Percentiles rank a stretch among this genome's conserved stretches.
These are phyloP conservation scores for Callyntrura sp. DNA, from an alignment of 2,888 invertebrate genomes.

Conservation along the genomic window DNA sequence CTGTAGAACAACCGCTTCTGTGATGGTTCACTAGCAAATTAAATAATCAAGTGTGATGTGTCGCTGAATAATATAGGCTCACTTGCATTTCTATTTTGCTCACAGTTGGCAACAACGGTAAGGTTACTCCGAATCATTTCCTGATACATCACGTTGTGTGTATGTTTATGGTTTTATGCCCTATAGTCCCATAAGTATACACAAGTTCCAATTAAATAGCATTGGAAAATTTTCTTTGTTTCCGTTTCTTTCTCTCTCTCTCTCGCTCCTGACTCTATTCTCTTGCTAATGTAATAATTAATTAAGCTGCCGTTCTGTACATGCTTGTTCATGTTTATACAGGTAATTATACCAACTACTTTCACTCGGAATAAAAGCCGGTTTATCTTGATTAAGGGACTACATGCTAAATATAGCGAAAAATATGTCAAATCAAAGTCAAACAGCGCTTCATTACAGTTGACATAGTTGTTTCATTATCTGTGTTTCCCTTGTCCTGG, in stretches of 20 bases:
- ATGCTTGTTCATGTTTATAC: too few relatives aligned
- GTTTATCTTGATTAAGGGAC: not conserved
- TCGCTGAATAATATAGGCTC: not conserved
- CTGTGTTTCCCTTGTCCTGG: not conserved
- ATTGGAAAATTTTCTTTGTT: conserved; percentile 17
- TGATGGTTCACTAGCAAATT: not conserved
- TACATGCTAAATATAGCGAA: conserved; percentile 9
- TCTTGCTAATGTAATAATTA: conserved; percentile 20
- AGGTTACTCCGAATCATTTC: too few relatives aligned
- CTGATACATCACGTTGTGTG: not conserved
- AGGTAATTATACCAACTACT: not conserved
- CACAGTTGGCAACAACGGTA: too few relatives aligned
- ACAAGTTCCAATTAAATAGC: conserved; percentile 29
- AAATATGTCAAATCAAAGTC: conserved; percentile 23
- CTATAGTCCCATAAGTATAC: not conserved
- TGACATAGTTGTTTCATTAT: not conserved
- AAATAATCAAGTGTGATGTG: conserved; percentile 2
- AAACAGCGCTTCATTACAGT: not conserved
- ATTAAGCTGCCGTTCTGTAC: conserved; percentile 9
- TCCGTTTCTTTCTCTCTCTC: not conserved
- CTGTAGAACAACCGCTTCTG: not conserved
- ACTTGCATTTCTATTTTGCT: not conserved
- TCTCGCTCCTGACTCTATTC: too few relatives aligned
- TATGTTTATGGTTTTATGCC: not conserved
- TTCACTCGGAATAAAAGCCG: not conserved